Evolutionary conservation across 35 echinoderm and acorn worm genomes (phyloP).

Genomic region (Anneissia japonica): DNA sequence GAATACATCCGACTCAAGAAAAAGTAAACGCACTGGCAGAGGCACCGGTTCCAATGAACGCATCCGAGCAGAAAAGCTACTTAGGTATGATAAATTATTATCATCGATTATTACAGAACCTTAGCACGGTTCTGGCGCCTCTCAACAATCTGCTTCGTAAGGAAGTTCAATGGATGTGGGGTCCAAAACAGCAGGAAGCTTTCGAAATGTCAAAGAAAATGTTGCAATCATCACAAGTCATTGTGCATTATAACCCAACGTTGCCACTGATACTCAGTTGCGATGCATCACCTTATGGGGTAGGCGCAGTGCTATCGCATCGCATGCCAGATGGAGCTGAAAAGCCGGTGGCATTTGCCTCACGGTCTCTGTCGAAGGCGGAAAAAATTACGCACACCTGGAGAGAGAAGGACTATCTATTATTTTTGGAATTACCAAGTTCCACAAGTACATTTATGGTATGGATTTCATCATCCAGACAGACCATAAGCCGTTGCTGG

Average conservation of each 20-base stretch:
- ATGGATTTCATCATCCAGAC: conserved; percentile 19
- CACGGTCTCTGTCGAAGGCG: conserved; percentile 8
- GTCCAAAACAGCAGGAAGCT: background rate
- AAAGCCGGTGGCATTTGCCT: conserved; percentile 41
- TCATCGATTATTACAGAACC: conserved; percentile 36
- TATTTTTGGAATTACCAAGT: conserved; percentile 34
- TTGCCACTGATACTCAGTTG: conserved; percentile 26
- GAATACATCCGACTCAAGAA: conserved; percentile 22
- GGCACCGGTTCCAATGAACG: conserved; percentile 39
- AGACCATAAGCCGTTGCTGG: conserved; percentile 58
- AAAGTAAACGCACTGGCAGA: conserved; percentile 38
- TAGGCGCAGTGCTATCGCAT: conserved; percentile 35
- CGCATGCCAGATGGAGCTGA: conserved; percentile 17
- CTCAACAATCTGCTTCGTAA: conserved; percentile 42
- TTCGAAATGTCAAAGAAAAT: conserved; percentile 43
- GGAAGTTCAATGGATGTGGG: conserved; percentile 40
- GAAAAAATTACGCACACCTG: conserved; percentile 48
- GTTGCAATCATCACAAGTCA: conserved; percentile 20
- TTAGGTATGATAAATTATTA: conserved; percentile 62
- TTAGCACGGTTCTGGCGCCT: conserved; percentile 40
- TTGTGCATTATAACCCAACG: conserved; percentile 39
- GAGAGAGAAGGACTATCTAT: conserved; percentile 60
- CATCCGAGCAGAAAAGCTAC: conserved; percentile 37
- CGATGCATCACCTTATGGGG: conserved; percentile 50
- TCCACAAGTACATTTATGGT: conserved; percentile 55